Conservation (phyloP, 1,140 invertebrate species). For the Tyrophagus putrescentiae region DNA sequence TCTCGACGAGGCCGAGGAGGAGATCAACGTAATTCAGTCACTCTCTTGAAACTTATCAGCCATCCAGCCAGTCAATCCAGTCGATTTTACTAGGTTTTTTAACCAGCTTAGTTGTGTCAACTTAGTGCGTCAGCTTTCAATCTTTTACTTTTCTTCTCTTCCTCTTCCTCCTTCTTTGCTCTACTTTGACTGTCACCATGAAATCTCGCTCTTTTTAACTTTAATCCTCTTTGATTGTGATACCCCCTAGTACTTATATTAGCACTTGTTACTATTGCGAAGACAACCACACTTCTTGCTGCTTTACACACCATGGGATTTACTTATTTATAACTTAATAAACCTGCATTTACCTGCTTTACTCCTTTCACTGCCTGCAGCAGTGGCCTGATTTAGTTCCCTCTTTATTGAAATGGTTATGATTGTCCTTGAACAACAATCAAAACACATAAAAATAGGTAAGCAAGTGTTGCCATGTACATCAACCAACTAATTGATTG, state of each 20-base stretch:
- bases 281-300: not conserved
- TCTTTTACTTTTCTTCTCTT: not conserved
- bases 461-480: no score
- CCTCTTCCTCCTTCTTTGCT: not conserved
- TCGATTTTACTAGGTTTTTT: not conserved
- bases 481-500: no score
- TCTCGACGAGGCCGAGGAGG: constrained; percentile 7
- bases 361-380: no score
- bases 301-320: not conserved
- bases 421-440: no score
- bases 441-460: no score
- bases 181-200: not conserved
- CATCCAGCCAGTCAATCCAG: not conserved
- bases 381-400: no score
- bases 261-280: not conserved
- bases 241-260: not conserved
- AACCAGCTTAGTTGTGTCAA: not conserved
- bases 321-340: not conserved
- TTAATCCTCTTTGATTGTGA: not conserved
- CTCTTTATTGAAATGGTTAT: no score
- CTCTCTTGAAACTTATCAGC: not conserved
- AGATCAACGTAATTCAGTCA: constrained; percentile 3
- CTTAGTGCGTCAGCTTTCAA: not conserved
- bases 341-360: no score
- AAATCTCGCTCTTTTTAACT: not conserved